phyloP scores from a whole-genome alignment of 2,888 invertebrate species.

The Parochlus steinenii region DNA sequence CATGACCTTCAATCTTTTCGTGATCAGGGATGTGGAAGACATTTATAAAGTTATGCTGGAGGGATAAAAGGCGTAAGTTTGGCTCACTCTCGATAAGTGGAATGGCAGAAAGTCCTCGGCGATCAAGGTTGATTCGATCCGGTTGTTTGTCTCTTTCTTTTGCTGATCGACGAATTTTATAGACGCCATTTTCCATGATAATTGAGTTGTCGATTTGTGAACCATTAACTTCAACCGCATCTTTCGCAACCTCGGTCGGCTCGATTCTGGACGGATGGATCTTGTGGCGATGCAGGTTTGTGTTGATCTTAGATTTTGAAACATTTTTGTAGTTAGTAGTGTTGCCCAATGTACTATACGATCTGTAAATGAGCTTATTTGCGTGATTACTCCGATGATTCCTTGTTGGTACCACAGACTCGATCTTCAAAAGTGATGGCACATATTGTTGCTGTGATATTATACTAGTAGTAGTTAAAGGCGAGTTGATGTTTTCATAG shows the following conservation, averaged over 20 bases:
- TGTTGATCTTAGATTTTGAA: conserved; percentile 10
- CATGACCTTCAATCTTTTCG: background rate
- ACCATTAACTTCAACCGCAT: conserved; percentile 6
- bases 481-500: conserved; percentile 2
- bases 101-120: conserved; percentile 64
- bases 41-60: conserved; percentile 81
- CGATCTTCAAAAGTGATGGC: conserved; percentile 28
- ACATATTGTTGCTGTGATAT: conserved; percentile 9
- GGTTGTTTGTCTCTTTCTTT: conserved; percentile 71
- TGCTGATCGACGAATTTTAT: conserved; percentile 47
- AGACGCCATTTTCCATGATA: conserved; percentile 24
- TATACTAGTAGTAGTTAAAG: conserved; percentile 6
- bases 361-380: conserved; percentile 25
- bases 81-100: conserved; percentile 67
- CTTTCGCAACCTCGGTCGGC: conserved; percentile 3
- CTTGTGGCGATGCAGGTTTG: conserved; percentile 5
- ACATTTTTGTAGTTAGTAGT: conserved; percentile 14
- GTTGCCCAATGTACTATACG: conserved; percentile 28
- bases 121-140: conserved; percentile 76
- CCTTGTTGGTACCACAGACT: conserved; percentile 31
- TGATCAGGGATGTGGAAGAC: conserved; percentile 29
- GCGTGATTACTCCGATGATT: conserved; percentile 21
- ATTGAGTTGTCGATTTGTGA: conserved; percentile 7
- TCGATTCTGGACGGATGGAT: conserved; percentile 1
- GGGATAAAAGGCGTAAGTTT: conserved; percentile 63